A percentile compares a stretch with the other conserved stretches of the same genome.
Evolutionary conservation across 92 coral and sea anemone genomes (phyloP).

Genomic region (Siderastrea radians): DNA sequence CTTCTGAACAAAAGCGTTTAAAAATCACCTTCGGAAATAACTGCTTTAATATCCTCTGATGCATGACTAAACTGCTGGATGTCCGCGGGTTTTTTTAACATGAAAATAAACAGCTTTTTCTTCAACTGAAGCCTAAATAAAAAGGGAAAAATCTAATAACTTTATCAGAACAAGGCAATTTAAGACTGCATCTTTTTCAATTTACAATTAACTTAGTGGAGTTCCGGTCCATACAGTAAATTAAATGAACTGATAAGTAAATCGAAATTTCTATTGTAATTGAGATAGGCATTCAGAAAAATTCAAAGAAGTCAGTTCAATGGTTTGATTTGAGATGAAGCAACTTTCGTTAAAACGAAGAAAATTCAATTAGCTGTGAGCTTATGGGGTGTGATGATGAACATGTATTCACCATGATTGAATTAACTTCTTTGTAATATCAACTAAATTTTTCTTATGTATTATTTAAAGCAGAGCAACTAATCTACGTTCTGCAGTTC

Average conservation of each 20-base stretch:
- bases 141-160: slow-evolving; percentile 31
- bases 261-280: slow-evolving; percentile 40
- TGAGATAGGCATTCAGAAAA: slow-evolving; percentile 16
- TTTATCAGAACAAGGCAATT: slow-evolving; percentile 45
- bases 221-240: slow-evolving; percentile 48
- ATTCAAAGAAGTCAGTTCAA: not conserved
- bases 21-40: slow-evolving; percentile 52
- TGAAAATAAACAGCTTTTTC: slow-evolving; percentile 14
- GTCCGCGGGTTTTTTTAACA: not conserved
- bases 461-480: not conserved
- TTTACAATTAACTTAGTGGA: slow-evolving; percentile 36
- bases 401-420: not conserved
- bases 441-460: not conserved
- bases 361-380: slow-evolving; percentile 3
- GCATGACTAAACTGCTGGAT: slow-evolving; percentile 34
- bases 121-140: slow-evolving; percentile 21
- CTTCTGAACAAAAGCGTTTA: slow-evolving; percentile 45
- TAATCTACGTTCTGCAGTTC: not conserved
- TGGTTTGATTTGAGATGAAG: not conserved
- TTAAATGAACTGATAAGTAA: slow-evolving; percentile 39
- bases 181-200: slow-evolving; percentile 18
- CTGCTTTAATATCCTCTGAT: slow-evolving; percentile 55
- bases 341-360: slow-evolving; percentile 3
- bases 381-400: not conserved
- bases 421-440: not conserved